phyloP scores from a whole-genome alignment of 1,140 invertebrate genomes.

The Saccostrea cuccullata region DNA sequence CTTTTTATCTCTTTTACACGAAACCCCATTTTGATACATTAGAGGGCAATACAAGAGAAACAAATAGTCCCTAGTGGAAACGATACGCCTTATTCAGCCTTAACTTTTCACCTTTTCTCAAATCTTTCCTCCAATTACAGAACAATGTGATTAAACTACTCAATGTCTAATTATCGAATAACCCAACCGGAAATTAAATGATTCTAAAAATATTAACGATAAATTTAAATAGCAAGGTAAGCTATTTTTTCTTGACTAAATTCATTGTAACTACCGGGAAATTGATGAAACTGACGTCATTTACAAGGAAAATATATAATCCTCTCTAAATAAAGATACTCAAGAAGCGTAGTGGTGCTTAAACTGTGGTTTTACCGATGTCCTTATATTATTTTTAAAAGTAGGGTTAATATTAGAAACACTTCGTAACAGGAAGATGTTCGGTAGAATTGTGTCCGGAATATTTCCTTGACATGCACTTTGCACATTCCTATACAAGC shows the following conservation, averaged over 20 bases:
- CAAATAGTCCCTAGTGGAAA: background rate
- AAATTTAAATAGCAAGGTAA: background rate
- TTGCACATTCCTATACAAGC: background rate
- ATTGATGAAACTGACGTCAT: background rate
- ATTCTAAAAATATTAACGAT: background rate
- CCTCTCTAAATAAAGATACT: background rate
- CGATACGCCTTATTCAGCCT: background rate
- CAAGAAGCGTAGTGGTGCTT: background rate
- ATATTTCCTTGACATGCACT: background rate
- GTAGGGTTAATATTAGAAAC: background rate
- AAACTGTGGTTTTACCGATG: background rate
- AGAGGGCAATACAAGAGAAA: background rate
- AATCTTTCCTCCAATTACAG: background rate
- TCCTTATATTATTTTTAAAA: background rate
- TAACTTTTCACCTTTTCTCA: conserved; percentile 28
- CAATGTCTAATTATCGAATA: background rate
- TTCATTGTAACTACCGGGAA: background rate
- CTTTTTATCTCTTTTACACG: conserved; percentile 2
- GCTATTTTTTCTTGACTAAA: background rate
- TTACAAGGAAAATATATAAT: background rate
- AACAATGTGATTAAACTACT: background rate
- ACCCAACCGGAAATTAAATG: background rate
- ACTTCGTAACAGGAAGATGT: background rate
- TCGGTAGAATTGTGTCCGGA: conserved; percentile 2
- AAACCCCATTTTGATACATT: conserved; percentile 23